Percentiles rank a stretch among this genome's conserved stretches.
Conservation (phyloP, 2,888 invertebrate species). For the Polymixis lichenea region DNA sequence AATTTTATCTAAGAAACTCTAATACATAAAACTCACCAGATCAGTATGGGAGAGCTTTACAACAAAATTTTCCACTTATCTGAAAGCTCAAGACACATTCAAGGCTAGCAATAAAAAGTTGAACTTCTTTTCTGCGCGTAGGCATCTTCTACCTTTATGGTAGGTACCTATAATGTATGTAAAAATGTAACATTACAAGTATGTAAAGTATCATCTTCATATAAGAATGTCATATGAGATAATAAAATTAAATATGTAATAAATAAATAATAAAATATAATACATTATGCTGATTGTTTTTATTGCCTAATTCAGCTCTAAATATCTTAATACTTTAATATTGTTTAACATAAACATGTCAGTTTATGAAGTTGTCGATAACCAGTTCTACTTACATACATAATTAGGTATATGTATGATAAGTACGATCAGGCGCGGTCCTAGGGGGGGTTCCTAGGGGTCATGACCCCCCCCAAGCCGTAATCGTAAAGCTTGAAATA, state of each 20-base stretch:
- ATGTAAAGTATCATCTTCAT: conserved; percentile 53
- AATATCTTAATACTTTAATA: conserved; percentile 59
- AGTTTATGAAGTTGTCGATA: conserved; percentile 30
- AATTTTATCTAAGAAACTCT: not conserved
- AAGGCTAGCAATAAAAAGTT: conserved; percentile 26
- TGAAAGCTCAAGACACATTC: conserved; percentile 24
- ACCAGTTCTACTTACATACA: conserved; percentile 18
- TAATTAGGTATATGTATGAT: too few species aligned
- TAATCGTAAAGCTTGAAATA: too few species aligned
- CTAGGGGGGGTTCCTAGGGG: too few species aligned
- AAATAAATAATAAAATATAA: conserved; percentile 56
- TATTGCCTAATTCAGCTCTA: conserved; percentile 54
- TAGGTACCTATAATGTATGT: conserved; percentile 56
- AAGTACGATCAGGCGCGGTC: too few species aligned
- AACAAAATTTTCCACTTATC: conserved; percentile 22
- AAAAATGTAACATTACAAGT: conserved; percentile 58
- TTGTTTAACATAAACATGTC: conserved; percentile 44
- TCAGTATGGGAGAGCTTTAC: not conserved
- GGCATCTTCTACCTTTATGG: not conserved
- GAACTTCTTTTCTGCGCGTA: conserved; percentile 5
- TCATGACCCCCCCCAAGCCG: too few species aligned
- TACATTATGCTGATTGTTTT: conserved; percentile 60
- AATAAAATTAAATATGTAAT: conserved; percentile 50
- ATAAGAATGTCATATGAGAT: conserved; percentile 44
- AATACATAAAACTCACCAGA: not conserved